Percentiles rank a stretch among this genome's conserved stretches.
phyloP scores from a whole-genome alignment of 2,888 invertebrate species.

The Perdita meconis region DNA sequence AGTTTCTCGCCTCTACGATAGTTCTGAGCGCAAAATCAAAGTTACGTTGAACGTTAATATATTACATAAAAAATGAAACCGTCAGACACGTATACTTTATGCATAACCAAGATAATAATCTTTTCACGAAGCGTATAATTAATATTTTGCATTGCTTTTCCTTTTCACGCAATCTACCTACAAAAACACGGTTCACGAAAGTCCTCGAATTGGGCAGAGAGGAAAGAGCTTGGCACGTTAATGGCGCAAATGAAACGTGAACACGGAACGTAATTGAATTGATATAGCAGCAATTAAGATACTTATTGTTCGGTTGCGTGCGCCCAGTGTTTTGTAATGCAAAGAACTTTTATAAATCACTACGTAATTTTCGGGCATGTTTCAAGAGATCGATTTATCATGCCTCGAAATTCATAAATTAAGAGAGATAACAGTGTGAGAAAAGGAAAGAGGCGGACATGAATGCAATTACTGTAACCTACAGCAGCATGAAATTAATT shows the following conservation, averaged over 20 bases:
- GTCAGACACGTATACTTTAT: no score
- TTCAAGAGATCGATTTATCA: constrained; percentile 21
- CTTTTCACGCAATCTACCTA: neutral
- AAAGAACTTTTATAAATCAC: constrained; percentile 28
- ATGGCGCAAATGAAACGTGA: constrained; percentile 9
- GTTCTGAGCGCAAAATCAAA: no score
- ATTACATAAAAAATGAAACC: no score
- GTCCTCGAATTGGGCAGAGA: neutral
- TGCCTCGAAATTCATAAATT: constrained; percentile 27
- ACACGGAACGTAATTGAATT: constrained; percentile 12
- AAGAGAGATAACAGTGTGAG: constrained; percentile 18
- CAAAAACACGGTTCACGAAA: neutral
- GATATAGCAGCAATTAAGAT: constrained; percentile 40
- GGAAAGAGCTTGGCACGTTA: neutral
- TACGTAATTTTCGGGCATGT: constrained; percentile 19
- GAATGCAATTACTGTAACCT: neutral
- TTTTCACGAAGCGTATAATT: no score
- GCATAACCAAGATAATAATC: no score
- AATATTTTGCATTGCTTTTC: neutral
- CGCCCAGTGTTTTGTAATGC: constrained; percentile 7
- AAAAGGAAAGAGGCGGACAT: neutral
- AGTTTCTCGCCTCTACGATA: no score
- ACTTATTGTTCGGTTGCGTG: constrained; percentile 27
- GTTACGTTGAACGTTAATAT: no score
- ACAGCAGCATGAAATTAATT: constrained; percentile 24